phyloP scores from a whole-genome alignment of 2,113 vertebrate genomes.

The Crotophaga sulcirostris region DNA sequence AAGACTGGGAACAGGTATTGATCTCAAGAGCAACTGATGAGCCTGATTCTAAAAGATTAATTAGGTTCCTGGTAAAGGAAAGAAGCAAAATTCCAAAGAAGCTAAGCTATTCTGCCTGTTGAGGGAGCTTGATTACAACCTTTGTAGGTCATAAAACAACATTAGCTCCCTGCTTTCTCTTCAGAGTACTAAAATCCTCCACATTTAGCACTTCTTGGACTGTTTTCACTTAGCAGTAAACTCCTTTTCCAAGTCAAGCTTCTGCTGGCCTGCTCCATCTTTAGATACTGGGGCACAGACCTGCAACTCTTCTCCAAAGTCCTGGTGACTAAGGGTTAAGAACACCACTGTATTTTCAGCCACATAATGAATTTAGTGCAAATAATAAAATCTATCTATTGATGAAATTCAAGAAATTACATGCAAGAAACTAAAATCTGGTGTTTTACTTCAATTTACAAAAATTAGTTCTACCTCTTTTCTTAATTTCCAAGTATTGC shows the following conservation, averaged over 20 bases:
- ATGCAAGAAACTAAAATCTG: background rate
- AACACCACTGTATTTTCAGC: background rate
- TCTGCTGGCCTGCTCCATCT: background rate
- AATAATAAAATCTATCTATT: background rate
- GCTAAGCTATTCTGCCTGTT: background rate
- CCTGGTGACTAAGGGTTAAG: fast-evolving
- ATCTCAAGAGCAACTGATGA: background rate
- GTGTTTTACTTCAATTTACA: background rate
- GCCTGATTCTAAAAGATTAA: background rate
- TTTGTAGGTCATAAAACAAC: background rate
- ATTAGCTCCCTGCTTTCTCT: background rate
- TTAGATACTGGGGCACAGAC: background rate
- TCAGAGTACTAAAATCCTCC: background rate
- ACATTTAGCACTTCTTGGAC: background rate
- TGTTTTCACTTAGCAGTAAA: background rate
- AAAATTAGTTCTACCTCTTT: background rate
- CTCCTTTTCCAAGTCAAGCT: background rate
- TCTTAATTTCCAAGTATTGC: background rate
- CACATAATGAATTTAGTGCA: background rate
- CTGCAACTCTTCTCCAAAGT: background rate
- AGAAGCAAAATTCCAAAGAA: background rate
- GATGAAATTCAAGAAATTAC: background rate
- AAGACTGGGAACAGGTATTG: background rate
- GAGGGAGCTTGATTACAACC: background rate
- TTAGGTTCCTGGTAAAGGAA: background rate